Conservation (phyloP, 2,113 vertebrate species). For the Oreocharis arfaki region DNA sequence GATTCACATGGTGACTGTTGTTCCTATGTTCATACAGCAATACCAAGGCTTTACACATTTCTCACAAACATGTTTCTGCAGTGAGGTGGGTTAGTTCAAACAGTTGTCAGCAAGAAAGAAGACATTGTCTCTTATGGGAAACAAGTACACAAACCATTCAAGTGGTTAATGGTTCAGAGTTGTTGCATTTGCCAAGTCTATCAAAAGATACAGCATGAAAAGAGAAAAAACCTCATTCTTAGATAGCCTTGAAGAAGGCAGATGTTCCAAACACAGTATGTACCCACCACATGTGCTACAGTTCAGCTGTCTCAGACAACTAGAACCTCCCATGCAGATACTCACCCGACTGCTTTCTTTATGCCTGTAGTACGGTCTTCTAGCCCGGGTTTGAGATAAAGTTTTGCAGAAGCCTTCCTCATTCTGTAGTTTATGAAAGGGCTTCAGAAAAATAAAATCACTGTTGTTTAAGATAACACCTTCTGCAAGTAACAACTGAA, state of each 20-base stretch:
- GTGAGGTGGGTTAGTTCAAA: not conserved
- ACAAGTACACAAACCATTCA: not conserved
- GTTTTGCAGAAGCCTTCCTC: not conserved
- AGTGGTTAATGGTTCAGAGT: not conserved
- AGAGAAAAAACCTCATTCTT: not conserved
- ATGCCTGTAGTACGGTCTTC: not conserved
- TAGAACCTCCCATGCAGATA: not conserved
- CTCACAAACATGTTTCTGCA: not conserved
- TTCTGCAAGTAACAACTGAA: not conserved
- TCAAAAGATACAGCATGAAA: not conserved
- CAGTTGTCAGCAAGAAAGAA: not conserved
- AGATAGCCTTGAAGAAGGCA: not conserved
- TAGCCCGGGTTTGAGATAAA: not conserved
- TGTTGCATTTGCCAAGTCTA: not conserved
- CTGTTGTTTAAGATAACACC: not conserved
- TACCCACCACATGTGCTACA: not conserved
- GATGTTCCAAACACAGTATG: not conserved
- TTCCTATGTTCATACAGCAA: not conserved
- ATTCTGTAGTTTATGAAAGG: not conserved
- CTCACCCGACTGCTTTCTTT: not conserved
- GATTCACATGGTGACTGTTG: not conserved
- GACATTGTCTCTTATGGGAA: not conserved
- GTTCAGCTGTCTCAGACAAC: not conserved
- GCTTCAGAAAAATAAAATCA: not conserved
- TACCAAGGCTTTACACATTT: not conserved